Base-by-base conservation (phyloP, 1,140 invertebrate species). In the Acarapis woodi region DNA sequence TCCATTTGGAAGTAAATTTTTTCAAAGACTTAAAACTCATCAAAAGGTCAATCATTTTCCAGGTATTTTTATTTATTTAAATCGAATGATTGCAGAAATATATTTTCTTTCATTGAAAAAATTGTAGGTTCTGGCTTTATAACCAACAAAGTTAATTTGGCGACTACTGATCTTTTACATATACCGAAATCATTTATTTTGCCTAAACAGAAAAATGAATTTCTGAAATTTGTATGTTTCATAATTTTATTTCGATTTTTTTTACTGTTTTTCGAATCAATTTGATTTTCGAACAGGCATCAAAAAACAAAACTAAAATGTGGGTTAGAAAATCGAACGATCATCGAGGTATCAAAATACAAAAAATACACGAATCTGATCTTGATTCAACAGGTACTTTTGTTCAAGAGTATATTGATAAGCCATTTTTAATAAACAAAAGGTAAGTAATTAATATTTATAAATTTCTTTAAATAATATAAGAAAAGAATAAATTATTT, bases 21-120 rank as follows among this genome's bases (percentile, higher is more conserved):
- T 78, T 9, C 62, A 57, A 39, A 62, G 62, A 45, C 50, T 85
- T 12, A 67, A 68, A 46, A 48, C 62, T 5, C 57, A 76, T 56
- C 79, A 87, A 50, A 70, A 63, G 57, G 70, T 94, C 0, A 96
- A 94, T 53, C 82, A 94, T 54, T 79, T 88, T 50, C 87, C 87
- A 3, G 87, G n/a, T n/a, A n/a, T n/a, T n/a, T n/a, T n/a, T n/a
- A n/a, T n/a, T n/a, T n/a, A n/a, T n/a, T n/a, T n/a, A n/a, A n/a
- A n/a, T n/a, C n/a, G n/a, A n/a, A n/a, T n/a, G n/a, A n/a, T n/a
- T n/a, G n/a, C n/a, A n/a, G n/a, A n/a, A n/a, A n/a, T n/a, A n/a
- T n/a, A n/a, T n/a, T n/a, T n/a, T n/a, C n/a, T n/a, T n/a, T n/a
- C n/a, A n/a, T n/a, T n/a, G n/a, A n/a, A n/a, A n/a, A n/a, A n/a